phyloP scores from a whole-genome alignment of 2,888 invertebrate genomes.

The Himalopsyche anomala region DNA sequence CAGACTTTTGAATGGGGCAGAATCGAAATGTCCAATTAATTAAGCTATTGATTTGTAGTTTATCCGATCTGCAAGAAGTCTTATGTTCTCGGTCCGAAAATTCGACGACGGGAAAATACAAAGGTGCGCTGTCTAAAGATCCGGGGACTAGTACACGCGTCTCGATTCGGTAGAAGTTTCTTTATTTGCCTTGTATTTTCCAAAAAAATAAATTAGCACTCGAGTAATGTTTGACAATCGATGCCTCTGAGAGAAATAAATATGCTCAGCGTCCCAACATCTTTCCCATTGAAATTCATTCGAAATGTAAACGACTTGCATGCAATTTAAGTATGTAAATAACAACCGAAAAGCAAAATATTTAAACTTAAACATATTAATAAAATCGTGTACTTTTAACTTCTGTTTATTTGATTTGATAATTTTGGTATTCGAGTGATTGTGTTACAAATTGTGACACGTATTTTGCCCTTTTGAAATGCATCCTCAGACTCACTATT shows the following conservation, averaged over 20 bases:
- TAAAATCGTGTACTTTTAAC: neutral
- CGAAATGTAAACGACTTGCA: slow-evolving; percentile 64
- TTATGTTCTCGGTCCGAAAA: slow-evolving; percentile 53
- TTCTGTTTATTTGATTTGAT: too few species aligned
- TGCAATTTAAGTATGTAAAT: slow-evolving; percentile 65
- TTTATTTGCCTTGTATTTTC: slow-evolving; percentile 58
- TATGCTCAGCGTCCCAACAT: slow-evolving; percentile 46
- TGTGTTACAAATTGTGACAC: too few species aligned
- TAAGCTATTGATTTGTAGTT: slow-evolving; percentile 66
- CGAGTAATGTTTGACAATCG: slow-evolving; percentile 65
- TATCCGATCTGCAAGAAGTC: slow-evolving; percentile 59
- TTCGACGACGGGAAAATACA: slow-evolving; percentile 37
- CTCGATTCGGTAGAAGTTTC: neutral
- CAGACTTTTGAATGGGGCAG: slow-evolving; percentile 65
- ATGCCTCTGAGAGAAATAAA: slow-evolving; percentile 62
- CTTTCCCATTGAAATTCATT: slow-evolving; percentile 64
- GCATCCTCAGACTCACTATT: too few species aligned
- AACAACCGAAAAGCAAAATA: slow-evolving; percentile 45
- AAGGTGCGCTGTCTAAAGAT: neutral
- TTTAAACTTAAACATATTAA: neutral
- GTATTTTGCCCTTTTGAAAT: too few species aligned
- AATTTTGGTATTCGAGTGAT: too few species aligned
- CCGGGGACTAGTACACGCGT: neutral
- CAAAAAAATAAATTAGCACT: slow-evolving; percentile 61
- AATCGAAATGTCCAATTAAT: slow-evolving; percentile 66